Base-by-base conservation (phyloP, 2,797 vertebrate genomes). In the Liparis tanakae region DNA sequence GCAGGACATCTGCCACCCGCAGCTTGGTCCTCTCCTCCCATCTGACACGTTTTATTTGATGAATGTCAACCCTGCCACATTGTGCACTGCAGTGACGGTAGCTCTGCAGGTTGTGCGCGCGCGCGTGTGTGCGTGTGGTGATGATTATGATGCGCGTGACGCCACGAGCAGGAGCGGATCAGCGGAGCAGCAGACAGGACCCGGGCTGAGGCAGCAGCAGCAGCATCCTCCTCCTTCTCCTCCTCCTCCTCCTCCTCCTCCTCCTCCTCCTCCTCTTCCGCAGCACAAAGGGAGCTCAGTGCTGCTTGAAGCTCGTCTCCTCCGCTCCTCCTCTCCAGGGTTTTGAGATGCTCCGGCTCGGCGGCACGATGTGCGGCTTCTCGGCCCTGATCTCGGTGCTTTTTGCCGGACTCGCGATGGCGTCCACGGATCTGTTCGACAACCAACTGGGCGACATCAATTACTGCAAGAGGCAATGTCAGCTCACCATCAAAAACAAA, bases 401-500 rank as follows among this genome's bases (percentile, higher is more conserved):
- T 30, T 84, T 95, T 5, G 89, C 92, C 22, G 93, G 88, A 15
- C 72, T 94, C 62, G 92, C 90, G 20, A 88, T 92, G 41, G 92
- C 92, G 61, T 92, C 92, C 48, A 87, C 91, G 30, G 96, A 96
- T 80, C 93, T 96, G 39, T 97, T 96, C 80, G 95, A 96, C 87
- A 90, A 94, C 76, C 96, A 96, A 83, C 96, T 97, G 74, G 97
- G 97, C 67, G 96, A 97, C 90, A 96, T 96, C 88, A 94, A 93
- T 88, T 96, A 94, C 87, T 98, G 97, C 95, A 97, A 95, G 87
- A 94, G 93, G 84, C 96, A 96, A 86, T 98, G 97, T 92, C 95
- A 94, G 92, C 89, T 93, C 65, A 89, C 87, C 92, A 91, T 95
- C 88, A 94, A 89, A 91, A 95, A 94, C 89, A 94, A 90, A 88